Conservation (phyloP, 1,140 invertebrate species). For the Carposina sasakii region DNA sequence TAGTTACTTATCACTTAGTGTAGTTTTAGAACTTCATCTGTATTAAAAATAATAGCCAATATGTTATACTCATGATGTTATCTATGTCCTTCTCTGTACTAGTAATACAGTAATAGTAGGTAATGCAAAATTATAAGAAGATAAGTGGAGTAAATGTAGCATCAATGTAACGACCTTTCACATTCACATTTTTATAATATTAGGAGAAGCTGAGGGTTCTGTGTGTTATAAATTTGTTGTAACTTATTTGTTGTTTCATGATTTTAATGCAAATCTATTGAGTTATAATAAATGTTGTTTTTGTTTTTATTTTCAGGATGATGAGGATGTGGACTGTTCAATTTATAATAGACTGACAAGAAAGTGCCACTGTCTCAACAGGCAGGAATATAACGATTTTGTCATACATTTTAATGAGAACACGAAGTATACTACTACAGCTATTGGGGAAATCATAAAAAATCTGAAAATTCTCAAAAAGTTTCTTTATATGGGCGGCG, state of each 20-base stretch:
- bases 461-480: conserved; percentile 55
- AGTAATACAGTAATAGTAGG: no score
- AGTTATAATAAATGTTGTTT: not conserved
- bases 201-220: not conserved
- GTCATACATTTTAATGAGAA: conserved; percentile 59
- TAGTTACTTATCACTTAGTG: no score
- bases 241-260: not conserved
- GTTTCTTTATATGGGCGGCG: conserved; percentile 53
- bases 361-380: conserved; percentile 57
- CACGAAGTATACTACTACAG: conserved; percentile 42
- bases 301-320: conserved; percentile 26
- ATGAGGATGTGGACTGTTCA: conserved; percentile 51
- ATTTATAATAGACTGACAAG: conserved; percentile 51
- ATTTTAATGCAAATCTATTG: not conserved
- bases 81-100: no score
- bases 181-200: not conserved
- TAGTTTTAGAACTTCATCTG: no score
- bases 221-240: not conserved
- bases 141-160: no score
- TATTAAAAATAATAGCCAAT: no score
- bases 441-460: conserved; percentile 54
- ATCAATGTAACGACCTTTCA: no score
- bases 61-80: not conserved
- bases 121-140: no score
- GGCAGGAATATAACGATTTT: conserved; percentile 50